Percentiles rank a stretch among this genome's conserved stretches.
Conservation (phyloP, 2,113 vertebrate genomes). For the Mesocricetus auratus region DNA sequence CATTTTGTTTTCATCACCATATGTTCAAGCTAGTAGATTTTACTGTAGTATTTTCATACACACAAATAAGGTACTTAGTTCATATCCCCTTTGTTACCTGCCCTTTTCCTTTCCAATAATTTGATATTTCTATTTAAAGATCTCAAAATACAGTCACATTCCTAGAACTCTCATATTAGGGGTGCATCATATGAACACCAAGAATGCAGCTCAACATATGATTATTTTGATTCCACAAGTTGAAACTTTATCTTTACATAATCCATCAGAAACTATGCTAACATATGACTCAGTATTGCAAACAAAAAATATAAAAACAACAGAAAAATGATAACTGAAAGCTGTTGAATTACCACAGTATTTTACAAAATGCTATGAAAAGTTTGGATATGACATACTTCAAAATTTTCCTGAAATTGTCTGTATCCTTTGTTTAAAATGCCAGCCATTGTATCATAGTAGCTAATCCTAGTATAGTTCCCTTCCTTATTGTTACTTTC, state of each 20-base stretch:
- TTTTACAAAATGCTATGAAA: neutral
- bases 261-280: neutral
- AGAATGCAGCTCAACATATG: neutral
- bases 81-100: neutral
- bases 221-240: neutral
- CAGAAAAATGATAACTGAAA: neutral
- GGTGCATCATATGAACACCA: neutral
- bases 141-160: neutral
- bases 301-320: neutral
- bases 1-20: neutral
- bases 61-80: neutral
- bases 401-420: neutral
- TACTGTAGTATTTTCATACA: neutral
- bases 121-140: neutral
- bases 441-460: neutral
- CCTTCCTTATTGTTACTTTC: neutral
- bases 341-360: conserved; percentile 6
- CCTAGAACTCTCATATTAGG: neutral
- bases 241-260: neutral
- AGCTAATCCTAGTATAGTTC: neutral
- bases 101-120: neutral
- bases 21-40: neutral
- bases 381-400: neutral
- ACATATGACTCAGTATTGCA: neutral
- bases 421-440: neutral